phyloP scores from a whole-genome alignment of 2,888 invertebrate species.

The Dolichomitus sp. region DNA sequence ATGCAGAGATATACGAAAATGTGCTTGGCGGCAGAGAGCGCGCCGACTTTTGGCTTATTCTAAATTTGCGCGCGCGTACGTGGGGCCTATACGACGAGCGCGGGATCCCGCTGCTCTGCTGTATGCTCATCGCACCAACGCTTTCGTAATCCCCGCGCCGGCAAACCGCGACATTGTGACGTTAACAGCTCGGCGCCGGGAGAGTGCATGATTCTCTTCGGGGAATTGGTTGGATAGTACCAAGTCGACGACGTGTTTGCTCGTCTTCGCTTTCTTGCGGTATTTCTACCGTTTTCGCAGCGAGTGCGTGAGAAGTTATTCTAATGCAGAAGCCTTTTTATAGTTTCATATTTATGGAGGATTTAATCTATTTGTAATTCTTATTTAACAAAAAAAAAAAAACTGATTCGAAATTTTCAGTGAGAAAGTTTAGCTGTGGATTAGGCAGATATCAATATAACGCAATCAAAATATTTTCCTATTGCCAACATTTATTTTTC shows the following conservation, averaged over 20 bases:
- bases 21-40: slow-evolving; percentile 5
- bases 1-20: neutral
- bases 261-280: neutral
- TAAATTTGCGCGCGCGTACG: slow-evolving; percentile 74
- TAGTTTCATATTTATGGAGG: neutral
- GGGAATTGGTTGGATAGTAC: slow-evolving; percentile 21
- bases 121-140: slow-evolving; percentile 11
- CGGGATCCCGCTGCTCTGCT: neutral
- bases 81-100: slow-evolving; percentile 5
- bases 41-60: slow-evolving; percentile 67
- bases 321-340: neutral
- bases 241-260: neutral
- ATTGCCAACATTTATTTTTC: too few relatives aligned
- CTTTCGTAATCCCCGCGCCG: slow-evolving; percentile 55
- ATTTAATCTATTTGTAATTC: neutral
- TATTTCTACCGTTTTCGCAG: neutral
- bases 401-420: too few relatives aligned
- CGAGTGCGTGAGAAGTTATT: neutral
- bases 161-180: slow-evolving; percentile 57
- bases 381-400: too few relatives aligned
- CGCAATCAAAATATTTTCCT: too few relatives aligned
- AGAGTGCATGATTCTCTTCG: slow-evolving; percentile 41
- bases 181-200: slow-evolving; percentile 51
- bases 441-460: too few relatives aligned
- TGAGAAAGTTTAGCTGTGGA: too few relatives aligned